Conservation (phyloP, 2,888 invertebrate species). For the Drosophila percnosoma region DNA sequence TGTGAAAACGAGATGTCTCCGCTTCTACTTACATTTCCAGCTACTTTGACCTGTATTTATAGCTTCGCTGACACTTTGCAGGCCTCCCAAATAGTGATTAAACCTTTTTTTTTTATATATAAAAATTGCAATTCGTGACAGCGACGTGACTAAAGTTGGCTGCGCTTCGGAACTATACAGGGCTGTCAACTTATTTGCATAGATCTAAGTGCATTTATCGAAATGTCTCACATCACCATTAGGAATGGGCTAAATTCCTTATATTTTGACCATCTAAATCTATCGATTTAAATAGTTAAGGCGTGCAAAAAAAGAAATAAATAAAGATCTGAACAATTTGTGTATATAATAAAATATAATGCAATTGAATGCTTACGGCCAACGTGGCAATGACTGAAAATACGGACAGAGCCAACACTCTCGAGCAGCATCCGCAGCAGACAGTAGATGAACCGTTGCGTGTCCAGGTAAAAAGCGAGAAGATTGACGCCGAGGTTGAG, state of each 20-base stretch:
- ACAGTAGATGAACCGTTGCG: conserved; percentile 2
- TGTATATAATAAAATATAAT: conserved; percentile 23
- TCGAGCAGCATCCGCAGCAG: conserved; percentile 42
- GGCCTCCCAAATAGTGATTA: conserved; percentile 43
- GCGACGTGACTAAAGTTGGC: conserved; percentile 75
- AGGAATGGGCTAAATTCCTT: conserved; percentile 27
- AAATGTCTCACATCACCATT: conserved; percentile 18
- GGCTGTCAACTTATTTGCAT: conserved; percentile 29
- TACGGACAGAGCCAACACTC: conserved; percentile 26
- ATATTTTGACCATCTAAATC: conserved; percentile 14
- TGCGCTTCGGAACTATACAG: conserved; percentile 51
- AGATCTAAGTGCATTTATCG: conserved; percentile 13
- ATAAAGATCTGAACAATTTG: conserved; percentile 15
- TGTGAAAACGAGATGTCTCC: background rate
- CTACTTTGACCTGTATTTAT: conserved; percentile 22
- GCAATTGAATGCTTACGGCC: conserved; percentile 8
- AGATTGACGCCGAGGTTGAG: conserved; percentile 81
- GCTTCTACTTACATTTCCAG: conserved; percentile 56
- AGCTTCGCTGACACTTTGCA: conserved; percentile 44
- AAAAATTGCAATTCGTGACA: conserved; percentile 78
- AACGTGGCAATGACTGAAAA: conserved; percentile 59
- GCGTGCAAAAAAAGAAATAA: conserved; percentile 41
- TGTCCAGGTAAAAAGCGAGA: conserved; percentile 79
- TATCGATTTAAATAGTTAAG: conserved; percentile 43
- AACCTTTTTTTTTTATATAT: conserved; percentile 59